Conservation (phyloP, 2,888 invertebrate species). For the Panopea generosa region DNA sequence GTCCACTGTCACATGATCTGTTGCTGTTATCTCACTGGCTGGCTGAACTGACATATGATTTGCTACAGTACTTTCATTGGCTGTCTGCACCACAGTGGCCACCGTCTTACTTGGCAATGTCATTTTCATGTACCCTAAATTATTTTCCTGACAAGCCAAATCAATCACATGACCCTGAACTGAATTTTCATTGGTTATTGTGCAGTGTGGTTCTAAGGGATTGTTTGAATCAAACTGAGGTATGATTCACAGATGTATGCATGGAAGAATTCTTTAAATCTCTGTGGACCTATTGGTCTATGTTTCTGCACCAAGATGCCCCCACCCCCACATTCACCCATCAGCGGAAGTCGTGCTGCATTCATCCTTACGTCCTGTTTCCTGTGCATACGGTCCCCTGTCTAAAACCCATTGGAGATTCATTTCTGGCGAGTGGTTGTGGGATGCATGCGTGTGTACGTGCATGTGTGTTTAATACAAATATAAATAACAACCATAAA, state of each 20-base stretch:
- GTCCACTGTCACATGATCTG: background rate
- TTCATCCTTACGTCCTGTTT: no score
- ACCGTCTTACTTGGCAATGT: conserved; percentile 23
- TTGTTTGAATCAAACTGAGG: background rate
- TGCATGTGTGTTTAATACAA: no score
- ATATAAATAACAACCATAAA: no score
- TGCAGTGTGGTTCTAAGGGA: background rate
- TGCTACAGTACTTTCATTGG: background rate
- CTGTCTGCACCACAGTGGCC: background rate
- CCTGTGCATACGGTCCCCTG: no score
- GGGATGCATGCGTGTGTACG: no score
- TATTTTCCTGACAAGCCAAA: conserved; percentile 15
- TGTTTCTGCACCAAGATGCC: no score
- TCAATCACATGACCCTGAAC: conserved; percentile 20
- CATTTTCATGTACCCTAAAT: conserved; percentile 54
- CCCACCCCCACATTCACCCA: no score
- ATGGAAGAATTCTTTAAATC: no score
- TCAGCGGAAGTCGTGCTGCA: no score
- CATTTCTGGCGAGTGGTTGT: no score
- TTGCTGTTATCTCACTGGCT: conserved; percentile 17
- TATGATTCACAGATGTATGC: background rate
- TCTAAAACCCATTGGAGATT: no score
- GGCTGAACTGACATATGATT: conserved; percentile 9
- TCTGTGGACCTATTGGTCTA: no score
- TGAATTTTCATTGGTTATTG: conserved; percentile 14